Evolutionary conservation across 2,113 vertebrate species (phyloP).

Genomic region (Canis aureus): DNA sequence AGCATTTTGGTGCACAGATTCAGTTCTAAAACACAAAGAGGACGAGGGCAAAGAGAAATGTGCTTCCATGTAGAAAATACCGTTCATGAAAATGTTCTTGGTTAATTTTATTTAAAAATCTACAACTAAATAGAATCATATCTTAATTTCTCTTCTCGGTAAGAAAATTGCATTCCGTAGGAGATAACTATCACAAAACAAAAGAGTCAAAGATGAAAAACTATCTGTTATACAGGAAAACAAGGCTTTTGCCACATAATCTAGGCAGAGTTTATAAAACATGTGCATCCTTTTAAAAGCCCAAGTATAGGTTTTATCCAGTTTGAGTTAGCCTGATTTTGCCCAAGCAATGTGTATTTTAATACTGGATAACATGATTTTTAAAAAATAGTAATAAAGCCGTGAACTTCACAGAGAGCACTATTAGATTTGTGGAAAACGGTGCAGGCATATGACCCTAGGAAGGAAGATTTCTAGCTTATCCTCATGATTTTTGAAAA

Average conservation of each 20-base stretch:
- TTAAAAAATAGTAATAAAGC: conserved; percentile 50
- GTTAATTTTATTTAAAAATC: conserved; percentile 19
- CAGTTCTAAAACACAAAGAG: background rate
- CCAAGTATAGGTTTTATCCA: conserved; percentile 76
- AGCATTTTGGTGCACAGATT: background rate
- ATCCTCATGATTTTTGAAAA: conserved; percentile 54
- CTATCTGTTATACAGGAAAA: background rate
- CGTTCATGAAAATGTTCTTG: background rate
- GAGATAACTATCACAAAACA: conserved; percentile 21
- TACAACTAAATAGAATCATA: background rate
- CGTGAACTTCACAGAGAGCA: conserved; percentile 52
- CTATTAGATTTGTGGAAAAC: conserved; percentile 45
- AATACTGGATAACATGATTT: conserved; percentile 66
- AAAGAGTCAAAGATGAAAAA: conserved; percentile 16
- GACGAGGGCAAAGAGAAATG: background rate
- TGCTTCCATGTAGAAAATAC: background rate
- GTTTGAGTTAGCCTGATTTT: conserved; percentile 79
- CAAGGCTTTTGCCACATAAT: background rate
- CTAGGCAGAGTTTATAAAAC: conserved; percentile 64
- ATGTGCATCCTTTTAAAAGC: conserved; percentile 67
- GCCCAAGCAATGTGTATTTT: conserved; percentile 75
- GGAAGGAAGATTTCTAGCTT: conserved; percentile 54
- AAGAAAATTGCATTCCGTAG: conserved; percentile 37
- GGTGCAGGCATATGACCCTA: background rate
- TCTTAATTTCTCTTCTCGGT: conserved; percentile 18